phyloP scores from a whole-genome alignment of 2,113 vertebrate genomes.

The Drymodes brunneopygia region DNA sequence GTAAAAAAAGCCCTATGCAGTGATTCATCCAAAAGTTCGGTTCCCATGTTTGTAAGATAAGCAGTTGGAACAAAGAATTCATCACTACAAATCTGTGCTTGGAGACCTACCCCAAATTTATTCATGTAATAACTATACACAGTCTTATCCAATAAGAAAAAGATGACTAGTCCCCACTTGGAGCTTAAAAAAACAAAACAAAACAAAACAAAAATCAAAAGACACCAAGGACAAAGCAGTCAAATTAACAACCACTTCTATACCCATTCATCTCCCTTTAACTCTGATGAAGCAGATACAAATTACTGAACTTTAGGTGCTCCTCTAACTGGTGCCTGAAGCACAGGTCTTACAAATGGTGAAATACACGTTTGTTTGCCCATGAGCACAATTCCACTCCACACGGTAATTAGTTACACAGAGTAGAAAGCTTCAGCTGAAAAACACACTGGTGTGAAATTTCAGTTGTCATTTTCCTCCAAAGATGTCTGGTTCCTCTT shows the following conservation, averaged over 20 bases:
- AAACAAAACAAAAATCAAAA: neutral
- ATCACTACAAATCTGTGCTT: neutral
- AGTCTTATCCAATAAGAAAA: neutral
- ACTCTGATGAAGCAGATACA: neutral
- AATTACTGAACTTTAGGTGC: neutral
- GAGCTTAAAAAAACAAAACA: neutral
- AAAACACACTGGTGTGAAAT: neutral
- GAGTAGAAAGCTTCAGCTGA: neutral
- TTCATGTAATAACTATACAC: neutral
- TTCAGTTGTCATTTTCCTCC: neutral
- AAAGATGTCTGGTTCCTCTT: neutral
- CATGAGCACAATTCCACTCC: neutral
- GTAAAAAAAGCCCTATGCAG: neutral
- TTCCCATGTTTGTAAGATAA: neutral
- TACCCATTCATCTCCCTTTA: neutral
- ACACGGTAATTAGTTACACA: neutral
- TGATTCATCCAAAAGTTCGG: neutral
- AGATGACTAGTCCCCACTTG: neutral
- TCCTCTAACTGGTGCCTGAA: neutral
- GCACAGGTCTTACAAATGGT: neutral
- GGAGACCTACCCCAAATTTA: neutral
- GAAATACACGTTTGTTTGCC: fast-evolving
- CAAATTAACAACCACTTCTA: neutral
- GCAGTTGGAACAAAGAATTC: neutral
- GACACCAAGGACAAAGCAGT: neutral